phyloP scores from a whole-genome alignment of 2,888 invertebrate genomes.

The Coelinius sp. region DNA sequence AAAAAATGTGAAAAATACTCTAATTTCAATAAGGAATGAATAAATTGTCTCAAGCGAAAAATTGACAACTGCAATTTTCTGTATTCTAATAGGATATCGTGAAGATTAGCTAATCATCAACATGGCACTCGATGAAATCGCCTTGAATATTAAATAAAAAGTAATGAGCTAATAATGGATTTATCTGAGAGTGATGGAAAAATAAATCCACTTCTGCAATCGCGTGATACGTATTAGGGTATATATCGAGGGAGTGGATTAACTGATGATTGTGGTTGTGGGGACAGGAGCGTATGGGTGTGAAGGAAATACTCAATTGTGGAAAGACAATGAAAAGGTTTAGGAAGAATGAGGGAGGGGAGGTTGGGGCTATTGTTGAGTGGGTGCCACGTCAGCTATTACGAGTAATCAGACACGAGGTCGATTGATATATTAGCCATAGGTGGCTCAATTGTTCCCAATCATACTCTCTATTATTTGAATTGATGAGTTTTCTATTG shows the following conservation, averaged over 20 bases:
- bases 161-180: conserved; percentile 20
- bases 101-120: conserved; percentile 45
- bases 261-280: conserved; percentile 30
- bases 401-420: conserved; percentile 10
- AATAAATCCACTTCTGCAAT: conserved; percentile 35
- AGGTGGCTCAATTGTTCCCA: neutral
- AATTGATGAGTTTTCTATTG: too few relatives aligned
- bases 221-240: conserved; percentile 34
- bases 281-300: conserved; percentile 28
- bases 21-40: conserved; percentile 26
- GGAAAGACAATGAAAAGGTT: conserved; percentile 35
- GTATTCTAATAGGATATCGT: conserved; percentile 31
- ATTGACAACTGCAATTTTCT: neutral
- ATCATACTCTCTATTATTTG: too few relatives aligned
- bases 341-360: neutral
- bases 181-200: conserved; percentile 27
- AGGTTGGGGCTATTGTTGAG: conserved; percentile 9
- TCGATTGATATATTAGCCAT: neutral
- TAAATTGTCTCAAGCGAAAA: neutral
- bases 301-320: conserved; percentile 28
- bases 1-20: conserved; percentile 17
- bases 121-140: conserved; percentile 30
- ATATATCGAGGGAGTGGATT: conserved; percentile 16
- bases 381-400: neutral
- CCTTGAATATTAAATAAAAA: neutral